Evolutionary conservation across 2,888 invertebrate genomes (phyloP), one percentile per base, ranked within the genome.

Genomic region (Drosophila anomelani): DNA sequence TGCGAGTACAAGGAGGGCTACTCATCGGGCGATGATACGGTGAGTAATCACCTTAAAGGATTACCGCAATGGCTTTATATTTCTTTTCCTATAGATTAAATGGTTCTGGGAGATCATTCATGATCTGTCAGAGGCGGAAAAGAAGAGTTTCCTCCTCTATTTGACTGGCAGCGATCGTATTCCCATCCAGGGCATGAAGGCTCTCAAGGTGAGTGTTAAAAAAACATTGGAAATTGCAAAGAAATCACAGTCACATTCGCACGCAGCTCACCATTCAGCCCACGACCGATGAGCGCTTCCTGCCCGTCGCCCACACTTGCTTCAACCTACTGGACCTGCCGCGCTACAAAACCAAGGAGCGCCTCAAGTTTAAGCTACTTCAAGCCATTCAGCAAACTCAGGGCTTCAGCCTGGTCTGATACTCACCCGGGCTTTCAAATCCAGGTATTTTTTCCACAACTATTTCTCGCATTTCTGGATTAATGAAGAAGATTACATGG

Each of bases 281-380:
- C 7, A 96, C 97, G 62, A 94, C 94, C 34, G 97, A 97, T 90
- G 97, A 98, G 60, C 94, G 95, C 81, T 97, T 94, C 92, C 93
- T 98, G 79, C 99, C 99, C 0, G 99, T 98, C 3, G 99, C 99
- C 10, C 99, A 99, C 93, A 99, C 99, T 0, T 99, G 99, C 91
- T 99, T 99, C 93, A 98, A 99, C 93, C 93, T 99, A 15, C 94
- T 99, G 57, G 99, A 99, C 93, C 93, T 99, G 75, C 99, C 99
- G 2, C 94, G 95, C 36, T 99, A 99, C 92, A 95, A 95, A 90
- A 97, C 97, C 17, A 96, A 97, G 91, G 97, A 97, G 90, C 94
- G 95, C 71, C 94, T 99, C 75, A 95, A 95, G 88, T 96, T 96
- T 90, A 98, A 99, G 93, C 94, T 99, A 10, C 92, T 96, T 55